Evolutionary conservation across 1,140 invertebrate species (phyloP).

Genomic region (Araneus ventricosus): DNA sequence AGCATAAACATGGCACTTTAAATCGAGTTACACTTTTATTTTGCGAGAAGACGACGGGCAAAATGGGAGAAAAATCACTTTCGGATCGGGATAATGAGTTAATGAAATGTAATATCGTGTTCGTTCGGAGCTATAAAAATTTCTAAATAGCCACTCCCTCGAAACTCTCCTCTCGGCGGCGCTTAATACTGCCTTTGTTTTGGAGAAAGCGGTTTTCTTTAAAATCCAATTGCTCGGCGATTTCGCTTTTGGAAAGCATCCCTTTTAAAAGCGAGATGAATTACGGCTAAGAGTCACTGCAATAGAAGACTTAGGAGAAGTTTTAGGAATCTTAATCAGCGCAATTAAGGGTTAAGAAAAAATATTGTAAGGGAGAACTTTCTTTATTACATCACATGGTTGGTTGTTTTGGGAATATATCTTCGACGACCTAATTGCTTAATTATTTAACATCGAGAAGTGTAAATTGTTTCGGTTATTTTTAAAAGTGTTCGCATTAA

Average conservation of each 20-base stretch:
- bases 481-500: too few relatives aligned
- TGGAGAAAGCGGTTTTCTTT: not conserved
- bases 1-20: constrained; percentile 59
- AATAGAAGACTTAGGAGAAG: not conserved
- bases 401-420: not conserved
- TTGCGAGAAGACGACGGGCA: not conserved
- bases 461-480: too few relatives aligned
- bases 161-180: not conserved
- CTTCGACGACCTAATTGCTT: not conserved
- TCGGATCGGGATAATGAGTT: constrained; percentile 40
- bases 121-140: constrained; percentile 20
- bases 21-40: constrained; percentile 34
- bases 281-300: not conserved
- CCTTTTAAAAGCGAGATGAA: not conserved
- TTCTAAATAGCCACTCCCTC: constrained; percentile 10
- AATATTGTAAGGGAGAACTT: not conserved
- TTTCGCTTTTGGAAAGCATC: not conserved
- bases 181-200: not conserved
- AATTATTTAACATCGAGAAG: not conserved
- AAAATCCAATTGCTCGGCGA: constrained; percentile 13
- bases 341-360: not conserved
- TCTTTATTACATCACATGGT: not conserved
- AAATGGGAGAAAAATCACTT: constrained; percentile 64
- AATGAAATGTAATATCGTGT: constrained; percentile 54
- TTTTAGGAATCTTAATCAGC: not conserved